These are phyloP conservation scores for Melitaea athalia DNA, from an alignment of 2,888 invertebrate species.

Conservation along the genomic window DNA sequence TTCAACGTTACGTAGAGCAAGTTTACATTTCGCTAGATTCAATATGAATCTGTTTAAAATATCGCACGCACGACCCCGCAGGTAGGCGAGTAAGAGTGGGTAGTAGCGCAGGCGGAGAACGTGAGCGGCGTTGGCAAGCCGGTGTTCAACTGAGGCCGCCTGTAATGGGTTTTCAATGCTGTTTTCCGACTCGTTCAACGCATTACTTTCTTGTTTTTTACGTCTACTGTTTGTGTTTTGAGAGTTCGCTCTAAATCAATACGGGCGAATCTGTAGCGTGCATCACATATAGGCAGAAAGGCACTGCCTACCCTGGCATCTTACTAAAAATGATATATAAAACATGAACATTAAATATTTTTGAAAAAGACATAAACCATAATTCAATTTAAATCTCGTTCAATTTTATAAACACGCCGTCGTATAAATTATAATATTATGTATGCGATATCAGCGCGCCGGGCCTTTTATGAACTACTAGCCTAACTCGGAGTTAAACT, in stretches of 20 bases:
- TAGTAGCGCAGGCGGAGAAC: conserved; percentile 1
- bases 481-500: too few species aligned
- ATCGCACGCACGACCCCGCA: conserved; percentile 18
- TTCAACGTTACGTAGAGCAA: not conserved
- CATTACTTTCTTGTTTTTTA: conserved; percentile 21
- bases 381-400: too few species aligned
- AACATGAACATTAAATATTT: too few species aligned
- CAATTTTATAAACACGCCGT: too few species aligned
- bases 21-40: conserved; percentile 1
- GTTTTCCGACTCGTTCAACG: conserved; percentile 21
- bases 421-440: too few species aligned
- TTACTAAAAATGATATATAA: too few species aligned
- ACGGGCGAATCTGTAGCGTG: too few species aligned
- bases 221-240: conserved; percentile 5
- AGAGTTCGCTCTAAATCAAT: not conserved
- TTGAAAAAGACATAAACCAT: too few species aligned
- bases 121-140: conserved; percentile 20
- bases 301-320: too few species aligned
- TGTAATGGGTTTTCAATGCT: conserved; percentile 32
- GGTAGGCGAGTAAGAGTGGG: not conserved
- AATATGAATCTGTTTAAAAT: conserved; percentile 22
- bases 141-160: conserved; percentile 15
- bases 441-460: too few species aligned
- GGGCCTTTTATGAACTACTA: too few species aligned
- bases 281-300: too few species aligned